Evolutionary conservation across 2,797 vertebrate genomes (phyloP), one percentile per base, ranked within the genome.

Genomic region (Eremophila alpestris): DNA sequence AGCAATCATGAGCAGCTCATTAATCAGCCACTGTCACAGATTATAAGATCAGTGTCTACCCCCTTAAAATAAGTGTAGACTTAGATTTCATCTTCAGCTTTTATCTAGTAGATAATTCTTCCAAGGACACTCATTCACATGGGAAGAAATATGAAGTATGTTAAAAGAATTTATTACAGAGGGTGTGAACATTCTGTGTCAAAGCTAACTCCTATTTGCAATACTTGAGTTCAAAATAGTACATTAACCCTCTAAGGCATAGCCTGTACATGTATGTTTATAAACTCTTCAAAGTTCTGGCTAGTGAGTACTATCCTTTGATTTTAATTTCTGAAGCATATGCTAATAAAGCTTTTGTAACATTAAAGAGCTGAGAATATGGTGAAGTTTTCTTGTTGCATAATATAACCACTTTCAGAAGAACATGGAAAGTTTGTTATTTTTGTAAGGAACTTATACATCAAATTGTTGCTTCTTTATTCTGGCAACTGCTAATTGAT

Each of bases 401-500:
- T 92, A 90, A 89, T 87, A 69, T n/a, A 91, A 78, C 38, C 29
- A 63, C 63, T 95, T 95, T 54, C 46, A 75, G 75, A 91, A 84
- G 77, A 88, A 86, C 51, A 43, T 63, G 55, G 63, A 26, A 87
- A 87, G 29, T 91, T 93, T 75, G 36, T 24, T 70, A 13, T 65
- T 89, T 94, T 94, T 93, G 83, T 79, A 69, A 69, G 83, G 29
- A 94, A 95, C 59, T 91, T 94, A 7, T 10, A 79, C 51, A 73
- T 81, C 32, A 84, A 81, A 86, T 93, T 76, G 55, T 69, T 89
- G 24, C 52, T 86, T 89, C 88, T 93, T 93, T 95, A 91, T 93
- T 95, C 80, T 88, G 79, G 85, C 62, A 93, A 91, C 68, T 90
- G 83, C 90, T 96, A 96, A 96, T 95, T 96, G 94, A 96, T 96